Evolutionary conservation across 2,113 vertebrate genomes (phyloP), one percentile per base, ranked within the genome.

Genomic region (Psilopsiagon aymara): DNA sequence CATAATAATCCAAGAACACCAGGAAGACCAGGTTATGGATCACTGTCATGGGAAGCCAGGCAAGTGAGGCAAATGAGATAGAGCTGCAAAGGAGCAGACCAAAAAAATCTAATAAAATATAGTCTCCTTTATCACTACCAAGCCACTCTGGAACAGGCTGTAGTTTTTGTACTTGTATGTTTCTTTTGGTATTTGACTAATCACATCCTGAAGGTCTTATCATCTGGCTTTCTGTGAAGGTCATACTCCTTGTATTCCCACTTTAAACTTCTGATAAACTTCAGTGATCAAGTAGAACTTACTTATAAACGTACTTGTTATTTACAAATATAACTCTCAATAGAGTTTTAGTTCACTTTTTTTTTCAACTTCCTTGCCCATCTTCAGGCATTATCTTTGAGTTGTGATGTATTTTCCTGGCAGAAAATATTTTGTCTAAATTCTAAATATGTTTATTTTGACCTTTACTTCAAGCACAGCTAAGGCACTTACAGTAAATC

Each of bases 341-440:
- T 7, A 75, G 16, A 6, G 15, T 69, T 86, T 82, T 64, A 52
- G n/a, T 69, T 83, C 12, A 19, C 16, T 44, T 44, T 68, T 63
- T 52, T 88, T 52, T 84, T 88, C 16, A 13, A 63, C 14, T 92
- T 96, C 64, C 24, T 87, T 90, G 7, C 20, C 17, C 35, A 37
- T 88, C 53, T 70, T 82, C 47, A 75, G 63, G 47, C 2, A 27
- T 41, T 77, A 83, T 81, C 90, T 92, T 47, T 78, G n/a, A 86
- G 20, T 67, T 81, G 10, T 67, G 60, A 94, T 77, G 37, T 83
- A 83, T 94, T 81, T 82, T 23, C 20, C 44, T 81, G 53, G n/a
- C 46, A 93, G 90, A 88, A 20, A 70, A 90, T 90, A 94, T 63
- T 92, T 83, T 59, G 67, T 78, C 64, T 92, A 59, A 89, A 90